A percentile compares a stretch with the other conserved stretches of the same genome.
phyloP scores from a whole-genome alignment of 2,113 vertebrate genomes.

The Poicephalus meyeri region DNA sequence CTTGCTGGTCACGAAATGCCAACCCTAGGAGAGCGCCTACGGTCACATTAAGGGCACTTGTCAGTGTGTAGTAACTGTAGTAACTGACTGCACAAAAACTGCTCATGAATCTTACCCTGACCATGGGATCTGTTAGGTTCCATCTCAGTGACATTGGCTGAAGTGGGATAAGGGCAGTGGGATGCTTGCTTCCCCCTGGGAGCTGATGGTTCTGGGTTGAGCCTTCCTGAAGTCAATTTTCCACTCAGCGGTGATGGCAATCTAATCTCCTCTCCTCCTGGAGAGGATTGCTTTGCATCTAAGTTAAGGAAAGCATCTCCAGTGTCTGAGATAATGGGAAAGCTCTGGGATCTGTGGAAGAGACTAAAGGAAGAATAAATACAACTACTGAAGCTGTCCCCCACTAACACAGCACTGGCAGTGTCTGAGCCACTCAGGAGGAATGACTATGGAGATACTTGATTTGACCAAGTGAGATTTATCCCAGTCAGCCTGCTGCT shows the following conservation, averaged over 20 bases:
- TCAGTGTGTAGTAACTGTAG: background rate
- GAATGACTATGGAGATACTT: background rate
- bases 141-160: rapidly evolving
- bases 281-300: background rate
- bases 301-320: background rate
- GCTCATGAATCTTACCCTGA: background rate
- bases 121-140: background rate
- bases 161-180: background rate
- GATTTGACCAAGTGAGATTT: slow-evolving; percentile 34
- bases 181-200: background rate
- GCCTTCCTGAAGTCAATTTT: background rate
- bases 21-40: background rate
- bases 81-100: background rate
- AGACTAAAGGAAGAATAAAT: background rate
- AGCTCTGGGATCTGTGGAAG: background rate
- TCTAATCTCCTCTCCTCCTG: background rate
- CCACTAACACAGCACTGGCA: background rate
- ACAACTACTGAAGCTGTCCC: background rate
- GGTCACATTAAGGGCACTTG: background rate
- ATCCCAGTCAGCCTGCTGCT: background rate
- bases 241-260: background rate
- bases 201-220: background rate
- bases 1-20: background rate
- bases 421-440: background rate
- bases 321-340: background rate